Percentiles rank a stretch among this genome's conserved stretches.
Evolutionary conservation across 2,797 vertebrate genomes (phyloP).

Genomic region (Labeo calbasu): DNA sequence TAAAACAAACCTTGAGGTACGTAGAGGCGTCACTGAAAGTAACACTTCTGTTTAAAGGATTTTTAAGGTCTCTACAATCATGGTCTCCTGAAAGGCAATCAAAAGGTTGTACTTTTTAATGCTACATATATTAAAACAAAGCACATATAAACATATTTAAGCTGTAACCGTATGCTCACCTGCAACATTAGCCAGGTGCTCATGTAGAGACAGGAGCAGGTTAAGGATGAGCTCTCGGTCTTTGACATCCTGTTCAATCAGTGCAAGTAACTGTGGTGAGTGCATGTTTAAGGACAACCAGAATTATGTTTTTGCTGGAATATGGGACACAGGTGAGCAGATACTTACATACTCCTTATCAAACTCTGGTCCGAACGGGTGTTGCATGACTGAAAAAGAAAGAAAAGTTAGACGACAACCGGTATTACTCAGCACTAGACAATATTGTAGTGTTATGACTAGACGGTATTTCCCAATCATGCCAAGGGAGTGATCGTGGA

Average conservation of each 20-base stretch:
- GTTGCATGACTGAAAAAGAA: conserved; percentile 80
- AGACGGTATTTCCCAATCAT: conserved; percentile 12
- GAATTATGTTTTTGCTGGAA: neutral
- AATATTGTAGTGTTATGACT: neutral
- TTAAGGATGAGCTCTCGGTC: conserved; percentile 85
- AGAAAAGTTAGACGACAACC: neutral
- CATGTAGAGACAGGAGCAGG: conserved; percentile 90
- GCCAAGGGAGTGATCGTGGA: neutral
- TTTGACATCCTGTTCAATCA: conserved; percentile 71
- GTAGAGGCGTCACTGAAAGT: conserved; percentile 84
- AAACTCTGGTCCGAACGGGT: conserved; percentile 81
- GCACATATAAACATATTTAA: neutral
- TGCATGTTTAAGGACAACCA: neutral
- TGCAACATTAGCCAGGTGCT: conserved; percentile 90
- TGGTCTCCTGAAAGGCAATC: conserved; percentile 84
- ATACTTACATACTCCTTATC: conserved; percentile 85
- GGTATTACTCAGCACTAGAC: conserved; percentile 45
- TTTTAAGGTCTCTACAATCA: conserved; percentile 87
- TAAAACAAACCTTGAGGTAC: conserved; percentile 85
- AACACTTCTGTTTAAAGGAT: conserved; percentile 82
- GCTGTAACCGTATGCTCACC: conserved; percentile 75
- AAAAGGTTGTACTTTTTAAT: neutral
- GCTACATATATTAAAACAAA: neutral
- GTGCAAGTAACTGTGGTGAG: neutral
- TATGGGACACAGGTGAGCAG: neutral